phyloP scores from a whole-genome alignment of 2,888 invertebrate species.

The Drosophila greeni region DNA sequence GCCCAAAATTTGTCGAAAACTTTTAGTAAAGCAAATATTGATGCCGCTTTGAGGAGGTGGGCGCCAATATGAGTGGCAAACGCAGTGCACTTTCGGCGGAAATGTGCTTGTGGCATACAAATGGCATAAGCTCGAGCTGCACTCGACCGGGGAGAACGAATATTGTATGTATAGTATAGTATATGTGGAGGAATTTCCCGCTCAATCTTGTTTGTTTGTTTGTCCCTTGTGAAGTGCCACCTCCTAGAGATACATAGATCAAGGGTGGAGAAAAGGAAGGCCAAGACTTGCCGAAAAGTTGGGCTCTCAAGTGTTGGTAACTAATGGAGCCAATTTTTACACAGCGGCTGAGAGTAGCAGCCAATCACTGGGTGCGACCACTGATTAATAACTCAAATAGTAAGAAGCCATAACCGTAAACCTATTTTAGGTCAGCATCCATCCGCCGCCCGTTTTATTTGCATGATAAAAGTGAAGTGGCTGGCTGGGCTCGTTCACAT shows the following conservation, averaged over 20 bases:
- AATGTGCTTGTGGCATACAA: conserved; percentile 18
- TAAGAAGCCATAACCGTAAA: conserved; percentile 25
- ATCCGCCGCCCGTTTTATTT: conserved; percentile 21
- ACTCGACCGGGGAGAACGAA: conserved; percentile 2
- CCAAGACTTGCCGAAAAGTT: conserved; percentile 2
- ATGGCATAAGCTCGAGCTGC: conserved; percentile 3
- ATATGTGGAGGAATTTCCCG: not conserved
- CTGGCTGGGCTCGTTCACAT: conserved; percentile 3
- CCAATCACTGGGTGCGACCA: not conserved
- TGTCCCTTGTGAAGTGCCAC: conserved; percentile 3
- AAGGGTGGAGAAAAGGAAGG: conserved; percentile 1
- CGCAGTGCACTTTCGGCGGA: conserved; percentile 13
- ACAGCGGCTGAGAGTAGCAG: not conserved
- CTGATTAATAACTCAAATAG: conserved; percentile 31
- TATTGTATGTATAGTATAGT: too few species aligned
- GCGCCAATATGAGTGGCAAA: conserved; percentile 4
- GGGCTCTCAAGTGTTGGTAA: not conserved
- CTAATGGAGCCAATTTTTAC: conserved; percentile 14
- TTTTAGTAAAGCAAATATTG: conserved; percentile 39
- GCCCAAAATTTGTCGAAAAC: conserved; percentile 31
- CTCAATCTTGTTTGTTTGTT: conserved; percentile 9
- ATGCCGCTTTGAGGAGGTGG: too few species aligned
- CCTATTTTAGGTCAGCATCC: conserved; percentile 4
- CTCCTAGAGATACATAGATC: not conserved
- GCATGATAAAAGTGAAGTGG: conserved; percentile 31